Base-by-base conservation (phyloP, 2,888 invertebrate genomes). In the Chymomyza fuscimana region DNA sequence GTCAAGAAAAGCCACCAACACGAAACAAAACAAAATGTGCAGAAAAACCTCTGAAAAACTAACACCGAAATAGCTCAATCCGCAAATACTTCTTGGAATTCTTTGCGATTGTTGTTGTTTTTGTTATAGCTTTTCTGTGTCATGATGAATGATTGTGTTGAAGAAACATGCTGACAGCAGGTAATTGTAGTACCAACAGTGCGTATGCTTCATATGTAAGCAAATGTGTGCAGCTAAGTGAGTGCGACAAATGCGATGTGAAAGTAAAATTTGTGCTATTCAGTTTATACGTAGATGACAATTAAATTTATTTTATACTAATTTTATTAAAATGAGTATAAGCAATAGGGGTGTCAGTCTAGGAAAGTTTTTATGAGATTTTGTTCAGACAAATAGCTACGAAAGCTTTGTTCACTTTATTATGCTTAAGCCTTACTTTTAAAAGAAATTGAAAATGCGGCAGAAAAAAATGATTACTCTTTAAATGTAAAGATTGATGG, bases 121-220 rank as follows among this genome's bases (percentile, higher is more conserved):
- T 19, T 69, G 72, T 66, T 61, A 69, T 73, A 69, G n/a, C 22
- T 46, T n/a, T 32, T 54, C 25, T 64, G 54, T 52, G 29, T 69
- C 83, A 81, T 87, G 85, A 86, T 86, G 85, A 83, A 86, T 86
- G 86, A 79, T 80, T 83, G 86, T 67, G 86, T 84, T 80, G 78
- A 65, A 76, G 70, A 58, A 54, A 66, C 70, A 77, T 69, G 80
- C 74, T 78, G 87, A 77, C 82, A 82, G 73, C 67, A 78, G 67
- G 77, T 77, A 19, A 58, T 25, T 25, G 25, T 54, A 19, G 15
- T 54, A 19, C 15, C 52, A 54, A 74, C 69, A 68, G 22, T 80
- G 79, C 86, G 84, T 86, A 86, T 85, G 83, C 77, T 75, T 82
- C 78, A 78, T 82, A 70, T 73, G 56, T 65, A 46, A 25, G 25